Evolutionary conservation across 2,113 vertebrate species (phyloP).

Genomic region (Corythoichthys haematopterus): DNA sequence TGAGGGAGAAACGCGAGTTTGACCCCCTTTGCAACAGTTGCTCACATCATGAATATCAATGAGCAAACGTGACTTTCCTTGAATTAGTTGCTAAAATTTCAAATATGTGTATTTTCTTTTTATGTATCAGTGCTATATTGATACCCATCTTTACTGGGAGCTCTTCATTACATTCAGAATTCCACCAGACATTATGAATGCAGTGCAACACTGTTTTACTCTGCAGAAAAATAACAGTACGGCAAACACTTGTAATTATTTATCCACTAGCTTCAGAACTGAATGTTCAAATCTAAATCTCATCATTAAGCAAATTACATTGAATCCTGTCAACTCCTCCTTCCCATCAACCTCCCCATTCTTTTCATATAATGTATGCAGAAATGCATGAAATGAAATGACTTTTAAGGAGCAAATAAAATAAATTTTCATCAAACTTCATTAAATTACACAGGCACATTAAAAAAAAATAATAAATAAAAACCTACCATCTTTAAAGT

Average conservation of each 20-base stretch:
- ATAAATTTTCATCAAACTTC: neutral
- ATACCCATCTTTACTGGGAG: neutral
- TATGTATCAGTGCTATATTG: neutral
- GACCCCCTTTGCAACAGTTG: too few species aligned
- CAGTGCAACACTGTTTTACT: neutral
- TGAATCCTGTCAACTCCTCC: conserved; percentile 7
- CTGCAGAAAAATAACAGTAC: neutral
- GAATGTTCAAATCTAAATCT: neutral
- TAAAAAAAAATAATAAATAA: too few species aligned
- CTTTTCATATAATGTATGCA: conserved; percentile 1
- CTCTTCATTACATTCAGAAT: neutral
- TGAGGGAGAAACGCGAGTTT: too few species aligned
- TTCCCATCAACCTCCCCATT: conserved; percentile 3
- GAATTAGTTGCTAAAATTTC: too few species aligned
- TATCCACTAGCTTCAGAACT: neutral
- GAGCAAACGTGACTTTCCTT: too few species aligned
- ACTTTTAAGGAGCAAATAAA: neutral
- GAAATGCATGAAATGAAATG: too few species aligned
- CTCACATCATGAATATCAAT: too few species aligned
- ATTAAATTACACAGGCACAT: too few species aligned
- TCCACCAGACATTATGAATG: too few species aligned
- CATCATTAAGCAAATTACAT: conserved; percentile 19
- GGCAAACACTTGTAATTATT: neutral
- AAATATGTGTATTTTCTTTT: neutral
- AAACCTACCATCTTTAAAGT: too few species aligned